Evolutionary conservation across 2,888 invertebrate genomes (phyloP).

Genomic region (Falcaria lacertinaria): DNA sequence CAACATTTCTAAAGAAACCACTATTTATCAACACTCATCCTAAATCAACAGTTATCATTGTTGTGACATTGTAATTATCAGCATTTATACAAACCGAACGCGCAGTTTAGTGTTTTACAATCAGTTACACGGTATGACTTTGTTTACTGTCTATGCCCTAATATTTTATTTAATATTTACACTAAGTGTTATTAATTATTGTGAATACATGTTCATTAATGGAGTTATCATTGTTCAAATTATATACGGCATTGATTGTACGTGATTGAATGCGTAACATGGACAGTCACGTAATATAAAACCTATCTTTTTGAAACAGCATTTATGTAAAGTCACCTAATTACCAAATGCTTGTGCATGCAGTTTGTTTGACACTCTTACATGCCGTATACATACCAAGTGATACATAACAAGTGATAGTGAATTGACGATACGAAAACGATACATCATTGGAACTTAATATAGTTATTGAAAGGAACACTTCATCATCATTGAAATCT

Average conservation of each 20-base stretch:
- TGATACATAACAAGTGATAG: no score
- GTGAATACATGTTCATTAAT: not conserved
- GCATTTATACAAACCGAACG: constrained; percentile 6
- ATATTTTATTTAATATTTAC: not conserved
- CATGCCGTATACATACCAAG: no score
- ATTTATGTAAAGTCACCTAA: no score
- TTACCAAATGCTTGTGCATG: no score
- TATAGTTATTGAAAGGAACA: no score
- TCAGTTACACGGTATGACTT: not conserved
- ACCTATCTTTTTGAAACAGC: no score
- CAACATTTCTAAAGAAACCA: constrained; percentile 31
- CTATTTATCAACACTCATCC: constrained; percentile 18
- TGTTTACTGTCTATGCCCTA: not conserved
- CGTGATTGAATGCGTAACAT: not conserved
- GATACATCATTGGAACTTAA: no score
- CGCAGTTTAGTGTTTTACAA: not conserved
- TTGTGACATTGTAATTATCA: constrained; percentile 28
- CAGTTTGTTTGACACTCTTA: no score
- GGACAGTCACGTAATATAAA: no score
- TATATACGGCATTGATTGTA: not conserved
- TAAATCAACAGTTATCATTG: constrained; percentile 17
- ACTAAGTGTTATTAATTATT: not conserved
- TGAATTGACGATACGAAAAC: no score
- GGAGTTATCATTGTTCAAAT: not conserved
- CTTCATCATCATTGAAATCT: no score